phyloP scores from a whole-genome alignment of 2,888 invertebrate species.

The Malachius bipustulatus region DNA sequence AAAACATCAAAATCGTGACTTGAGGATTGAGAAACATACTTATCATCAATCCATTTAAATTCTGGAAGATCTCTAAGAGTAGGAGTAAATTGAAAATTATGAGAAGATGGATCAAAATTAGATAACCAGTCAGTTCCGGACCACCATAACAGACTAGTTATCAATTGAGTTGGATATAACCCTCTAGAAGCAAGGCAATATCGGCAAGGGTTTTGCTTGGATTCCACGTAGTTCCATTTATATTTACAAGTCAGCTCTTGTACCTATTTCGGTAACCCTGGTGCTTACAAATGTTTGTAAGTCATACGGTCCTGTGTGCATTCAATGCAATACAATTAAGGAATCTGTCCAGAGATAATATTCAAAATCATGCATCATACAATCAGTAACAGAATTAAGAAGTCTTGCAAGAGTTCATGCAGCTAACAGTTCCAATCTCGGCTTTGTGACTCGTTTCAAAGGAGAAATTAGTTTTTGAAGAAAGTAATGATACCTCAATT shows the following conservation, averaged over 20 bases:
- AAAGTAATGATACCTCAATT: background rate
- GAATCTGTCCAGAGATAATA: conserved; percentile 11
- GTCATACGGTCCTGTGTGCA: conserved; percentile 5
- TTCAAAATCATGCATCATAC: conserved; percentile 1
- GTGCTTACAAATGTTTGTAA: conserved; percentile 13
- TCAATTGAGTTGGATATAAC: background rate
- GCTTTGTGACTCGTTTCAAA: background rate
- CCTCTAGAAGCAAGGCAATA: conserved; percentile 8
- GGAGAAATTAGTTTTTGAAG: conserved; percentile 1
- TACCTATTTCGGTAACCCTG: conserved; percentile 12
- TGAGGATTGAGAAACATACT: background rate
- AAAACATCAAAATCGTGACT: background rate
- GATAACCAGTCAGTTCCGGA: conserved; percentile 6
- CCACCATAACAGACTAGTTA: conserved; percentile 9
- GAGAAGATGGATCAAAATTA: background rate
- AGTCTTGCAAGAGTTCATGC: background rate
- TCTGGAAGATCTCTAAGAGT: background rate
- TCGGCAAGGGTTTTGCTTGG: conserved; percentile 2
- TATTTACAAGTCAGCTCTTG: conserved; percentile 8
- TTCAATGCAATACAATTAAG: conserved; percentile 11
- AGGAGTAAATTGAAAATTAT: background rate
- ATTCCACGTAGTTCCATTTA: conserved; percentile 12
- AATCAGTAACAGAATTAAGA: background rate
- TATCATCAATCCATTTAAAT: background rate
- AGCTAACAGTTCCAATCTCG: background rate